These are phyloP conservation scores for Alexandromys fortis DNA, from an alignment of 2,113 vertebrate species.

Conservation along the genomic window DNA sequence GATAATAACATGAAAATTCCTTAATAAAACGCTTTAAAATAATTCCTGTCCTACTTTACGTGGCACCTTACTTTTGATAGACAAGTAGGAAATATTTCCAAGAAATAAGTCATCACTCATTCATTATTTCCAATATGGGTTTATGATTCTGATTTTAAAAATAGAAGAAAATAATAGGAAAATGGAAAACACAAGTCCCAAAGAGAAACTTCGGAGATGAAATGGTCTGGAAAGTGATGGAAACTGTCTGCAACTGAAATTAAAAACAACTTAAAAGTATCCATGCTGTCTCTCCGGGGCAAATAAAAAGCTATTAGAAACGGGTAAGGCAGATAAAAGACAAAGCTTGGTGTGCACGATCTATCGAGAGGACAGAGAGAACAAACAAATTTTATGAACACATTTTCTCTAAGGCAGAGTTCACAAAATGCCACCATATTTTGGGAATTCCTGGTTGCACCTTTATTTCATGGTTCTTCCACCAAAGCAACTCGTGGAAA, in stretches of 20 bases:
- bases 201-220: constrained; percentile 22
- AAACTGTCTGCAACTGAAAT: background rate
- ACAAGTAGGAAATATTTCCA: constrained; percentile 68
- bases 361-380: background rate
- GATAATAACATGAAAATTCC: background rate
- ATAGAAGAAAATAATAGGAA: background rate
- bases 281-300: background rate
- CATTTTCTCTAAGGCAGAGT: constrained; percentile 3
- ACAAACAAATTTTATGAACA: background rate
- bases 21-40: background rate
- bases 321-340: background rate
- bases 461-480: background rate
- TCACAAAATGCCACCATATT: background rate
- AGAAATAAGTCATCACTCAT: constrained; percentile 51
- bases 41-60: constrained; percentile 73
- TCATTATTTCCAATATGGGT: constrained; percentile 19
- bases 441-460: background rate
- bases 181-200: constrained; percentile 21
- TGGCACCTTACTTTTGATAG: constrained; percentile 73
- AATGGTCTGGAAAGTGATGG: background rate
- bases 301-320: constrained; percentile 8
- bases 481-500: background rate
- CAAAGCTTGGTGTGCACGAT: background rate
- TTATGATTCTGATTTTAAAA: constrained; percentile 34
- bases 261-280: background rate